These are phyloP conservation scores for Xenopus borealis DNA, from an alignment of 2,113 vertebrate genomes.

Conservation along the genomic window DNA sequence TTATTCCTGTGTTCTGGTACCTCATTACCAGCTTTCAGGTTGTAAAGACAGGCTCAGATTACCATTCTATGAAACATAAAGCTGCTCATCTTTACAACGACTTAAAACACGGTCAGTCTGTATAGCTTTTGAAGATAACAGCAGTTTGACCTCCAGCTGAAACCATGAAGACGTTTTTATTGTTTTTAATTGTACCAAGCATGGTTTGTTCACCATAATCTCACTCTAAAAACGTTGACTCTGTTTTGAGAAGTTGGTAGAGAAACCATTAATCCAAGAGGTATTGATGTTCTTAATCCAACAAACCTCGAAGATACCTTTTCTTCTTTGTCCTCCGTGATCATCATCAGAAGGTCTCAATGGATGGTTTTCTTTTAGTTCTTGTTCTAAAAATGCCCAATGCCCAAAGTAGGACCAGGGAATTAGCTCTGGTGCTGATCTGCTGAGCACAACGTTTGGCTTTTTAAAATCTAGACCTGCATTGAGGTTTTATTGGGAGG, in stretches of 20 bases:
- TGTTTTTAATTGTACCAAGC: neutral
- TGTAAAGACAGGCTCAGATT: constrained; percentile 64
- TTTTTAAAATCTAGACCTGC: neutral
- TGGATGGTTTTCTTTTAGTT: too few species aligned
- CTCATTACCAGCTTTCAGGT: constrained; percentile 46
- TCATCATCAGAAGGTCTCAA: neutral
- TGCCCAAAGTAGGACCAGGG: neutral
- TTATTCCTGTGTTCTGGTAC: constrained; percentile 22
- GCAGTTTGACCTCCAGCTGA: neutral
- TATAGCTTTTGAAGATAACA: neutral
- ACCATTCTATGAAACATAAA: constrained; percentile 18
- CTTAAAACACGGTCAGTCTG: neutral
- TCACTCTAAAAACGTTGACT: neutral
- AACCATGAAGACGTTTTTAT: neutral
- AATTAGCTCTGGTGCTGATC: neutral
- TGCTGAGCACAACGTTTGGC: neutral
- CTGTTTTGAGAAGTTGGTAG: neutral
- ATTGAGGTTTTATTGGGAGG: neutral
- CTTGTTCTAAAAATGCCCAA: too few species aligned
- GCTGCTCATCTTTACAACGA: constrained; percentile 1
- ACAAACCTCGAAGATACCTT: neutral
- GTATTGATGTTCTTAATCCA: neutral
- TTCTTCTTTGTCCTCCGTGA: neutral
- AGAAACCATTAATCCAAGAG: neutral
- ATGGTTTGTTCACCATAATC: neutral